Conservation (phyloP, 2,888 invertebrate species). For the Leptinotarsa peninsularis region DNA sequence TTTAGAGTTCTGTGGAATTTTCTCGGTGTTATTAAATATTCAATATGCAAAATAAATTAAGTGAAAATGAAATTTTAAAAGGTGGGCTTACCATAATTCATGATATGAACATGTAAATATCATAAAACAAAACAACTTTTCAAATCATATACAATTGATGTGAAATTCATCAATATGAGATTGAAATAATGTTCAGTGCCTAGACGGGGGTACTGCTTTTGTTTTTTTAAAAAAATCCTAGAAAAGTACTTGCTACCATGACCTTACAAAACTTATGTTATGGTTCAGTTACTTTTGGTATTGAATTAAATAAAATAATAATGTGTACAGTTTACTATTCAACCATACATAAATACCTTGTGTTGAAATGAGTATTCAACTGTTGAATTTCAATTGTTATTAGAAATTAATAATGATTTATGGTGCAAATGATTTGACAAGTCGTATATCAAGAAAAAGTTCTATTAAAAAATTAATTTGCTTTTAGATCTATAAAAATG, state of each 20-base stretch:
- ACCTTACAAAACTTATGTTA: no score
- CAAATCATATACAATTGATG: conserved; percentile 8
- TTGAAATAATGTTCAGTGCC: no score
- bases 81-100: conserved; percentile 19
- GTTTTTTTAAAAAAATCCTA: no score
- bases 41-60: background rate
- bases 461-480: background rate
- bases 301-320: background rate
- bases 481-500: background rate
- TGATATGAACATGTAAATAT: conserved; percentile 3
- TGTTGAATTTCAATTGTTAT: background rate
- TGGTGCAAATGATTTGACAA: conserved; percentile 13
- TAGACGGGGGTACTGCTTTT: no score
- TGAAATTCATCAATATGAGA: no score
- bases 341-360: no score
- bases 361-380: background rate
- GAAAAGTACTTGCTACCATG: no score
- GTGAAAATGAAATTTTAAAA: background rate
- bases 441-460: conserved; percentile 18
- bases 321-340: background rate
- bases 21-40: no score
- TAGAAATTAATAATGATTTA: background rate
- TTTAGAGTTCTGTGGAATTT: no score
- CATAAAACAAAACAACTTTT: conserved; percentile 16
- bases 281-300: no score